A percentile compares a stretch with the other conserved stretches of the same genome.
Evolutionary conservation across 2,888 invertebrate genomes (phyloP).

Genomic region (Parochlus steinenii): DNA sequence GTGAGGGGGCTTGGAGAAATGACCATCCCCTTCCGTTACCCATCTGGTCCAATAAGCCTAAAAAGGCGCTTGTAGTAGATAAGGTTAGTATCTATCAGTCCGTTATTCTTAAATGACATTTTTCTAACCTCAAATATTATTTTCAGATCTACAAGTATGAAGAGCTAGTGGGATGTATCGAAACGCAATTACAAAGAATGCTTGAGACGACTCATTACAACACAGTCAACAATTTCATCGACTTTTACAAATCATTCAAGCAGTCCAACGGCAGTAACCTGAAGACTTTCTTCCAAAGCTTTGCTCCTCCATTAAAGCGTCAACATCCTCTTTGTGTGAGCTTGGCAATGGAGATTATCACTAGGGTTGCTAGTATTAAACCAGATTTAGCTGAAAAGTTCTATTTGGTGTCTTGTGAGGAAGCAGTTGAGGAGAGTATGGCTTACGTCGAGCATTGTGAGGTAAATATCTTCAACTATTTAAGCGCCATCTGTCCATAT

Average conservation of each 20-base stretch:
- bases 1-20: slow-evolving; percentile 43
- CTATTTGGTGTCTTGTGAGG: slow-evolving; percentile 75
- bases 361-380: slow-evolving; percentile 47
- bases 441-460: slow-evolving; percentile 40
- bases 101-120: not conserved
- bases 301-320: slow-evolving; percentile 59
- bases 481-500: slow-evolving; percentile 26
- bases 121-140: not conserved
- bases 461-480: slow-evolving; percentile 26
- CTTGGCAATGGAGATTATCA: slow-evolving; percentile 62
- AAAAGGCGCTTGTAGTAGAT: slow-evolving; percentile 26
- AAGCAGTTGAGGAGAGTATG: slow-evolving; percentile 47
- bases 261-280: slow-evolving; percentile 42
- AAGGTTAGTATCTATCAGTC: slow-evolving; percentile 20
- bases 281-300: slow-evolving; percentile 56
- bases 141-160: slow-evolving; percentile 43
- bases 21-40: slow-evolving; percentile 61
- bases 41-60: slow-evolving; percentile 41
- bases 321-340: slow-evolving; percentile 81
- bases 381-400: slow-evolving; percentile 48
- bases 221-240: slow-evolving; percentile 70
- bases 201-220: slow-evolving; percentile 78
- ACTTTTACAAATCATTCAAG: slow-evolving; percentile 46
- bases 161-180: slow-evolving; percentile 61
- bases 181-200: slow-evolving; percentile 60